phyloP scores from a whole-genome alignment of 2,797 vertebrate genomes.

The Sebastes trivittatus region DNA sequence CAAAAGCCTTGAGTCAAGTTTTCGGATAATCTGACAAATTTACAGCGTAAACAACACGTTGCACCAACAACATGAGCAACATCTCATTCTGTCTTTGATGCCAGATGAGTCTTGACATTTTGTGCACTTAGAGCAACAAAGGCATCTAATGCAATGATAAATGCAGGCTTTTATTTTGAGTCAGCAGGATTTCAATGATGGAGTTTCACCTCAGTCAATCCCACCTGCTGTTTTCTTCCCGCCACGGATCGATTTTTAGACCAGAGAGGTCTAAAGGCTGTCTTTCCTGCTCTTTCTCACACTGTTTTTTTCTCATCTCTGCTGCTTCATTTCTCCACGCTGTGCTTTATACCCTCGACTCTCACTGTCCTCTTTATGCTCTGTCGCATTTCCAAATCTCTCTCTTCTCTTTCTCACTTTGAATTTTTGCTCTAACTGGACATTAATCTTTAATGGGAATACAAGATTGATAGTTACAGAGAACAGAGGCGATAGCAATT shows the following conservation, averaged over 20 bases:
- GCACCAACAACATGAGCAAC: neutral
- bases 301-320: constrained; percentile 26
- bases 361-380: constrained; percentile 12
- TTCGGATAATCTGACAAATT: constrained; percentile 15
- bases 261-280: constrained; percentile 8
- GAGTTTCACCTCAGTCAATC: constrained; percentile 34
- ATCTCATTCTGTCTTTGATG: constrained; percentile 14
- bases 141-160: constrained; percentile 17
- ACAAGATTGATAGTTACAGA: neutral
- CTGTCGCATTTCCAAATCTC: constrained; percentile 39
- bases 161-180: constrained; percentile 31
- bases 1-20: neutral
- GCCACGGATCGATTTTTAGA: constrained; percentile 50
- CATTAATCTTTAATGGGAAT: constrained; percentile 26
- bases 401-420: constrained; percentile 26
- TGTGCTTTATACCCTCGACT: constrained; percentile 28
- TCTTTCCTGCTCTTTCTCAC: constrained; percentile 40
- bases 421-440: constrained; percentile 6
- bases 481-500: constrained; percentile 24
- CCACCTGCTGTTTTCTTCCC: constrained; percentile 31
- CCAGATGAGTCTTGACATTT: constrained; percentile 19
- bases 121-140: constrained; percentile 20
- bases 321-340: constrained; percentile 19
- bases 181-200: constrained; percentile 20
- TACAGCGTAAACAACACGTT: constrained; percentile 6